A percentile compares a stretch with the other conserved stretches of the same genome.
These are phyloP conservation scores for Chymomyza fuscimana DNA, from an alignment of 2,888 invertebrate species.

Conservation along the genomic window DNA sequence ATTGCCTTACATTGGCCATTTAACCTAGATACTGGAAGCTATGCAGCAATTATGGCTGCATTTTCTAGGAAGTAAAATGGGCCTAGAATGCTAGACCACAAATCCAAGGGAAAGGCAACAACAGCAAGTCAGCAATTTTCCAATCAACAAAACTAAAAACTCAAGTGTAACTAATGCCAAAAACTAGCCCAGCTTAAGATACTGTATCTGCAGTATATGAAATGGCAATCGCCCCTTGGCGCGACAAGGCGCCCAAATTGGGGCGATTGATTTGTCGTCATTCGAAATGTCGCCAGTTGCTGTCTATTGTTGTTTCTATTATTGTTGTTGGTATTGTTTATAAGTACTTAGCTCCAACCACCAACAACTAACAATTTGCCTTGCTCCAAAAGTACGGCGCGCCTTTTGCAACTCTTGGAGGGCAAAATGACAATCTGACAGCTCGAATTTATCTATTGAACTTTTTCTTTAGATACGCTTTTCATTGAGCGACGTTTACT, in stretches of 20 bases:
- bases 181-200: not conserved
- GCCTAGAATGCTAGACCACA: not conserved
- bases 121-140: constrained; percentile 27
- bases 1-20: not conserved
- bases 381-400: constrained; percentile 10
- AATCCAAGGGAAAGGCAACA: not conserved
- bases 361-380: constrained; percentile 42
- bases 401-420: not conserved
- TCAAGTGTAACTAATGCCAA: constrained; percentile 27
- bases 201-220: not conserved
- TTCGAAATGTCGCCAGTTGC: not conserved
- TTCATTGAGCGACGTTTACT: constrained; percentile 33
- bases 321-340: constrained; percentile 25
- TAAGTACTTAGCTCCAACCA: not conserved
- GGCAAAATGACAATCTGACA: not conserved
- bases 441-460: constrained; percentile 51
- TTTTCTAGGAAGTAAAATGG: constrained; percentile 12
- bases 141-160: constrained; percentile 20
- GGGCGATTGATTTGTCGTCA: constrained; percentile 11
- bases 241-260: constrained; percentile 6
- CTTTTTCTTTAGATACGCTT: constrained; percentile 34
- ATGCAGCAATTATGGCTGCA: not conserved
- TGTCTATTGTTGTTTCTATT: constrained; percentile 7
- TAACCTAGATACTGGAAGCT: not conserved
- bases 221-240: not conserved